These are phyloP conservation scores for Ormyrus pomaceus DNA, from an alignment of 2,888 invertebrate species.

Conservation along the genomic window DNA sequence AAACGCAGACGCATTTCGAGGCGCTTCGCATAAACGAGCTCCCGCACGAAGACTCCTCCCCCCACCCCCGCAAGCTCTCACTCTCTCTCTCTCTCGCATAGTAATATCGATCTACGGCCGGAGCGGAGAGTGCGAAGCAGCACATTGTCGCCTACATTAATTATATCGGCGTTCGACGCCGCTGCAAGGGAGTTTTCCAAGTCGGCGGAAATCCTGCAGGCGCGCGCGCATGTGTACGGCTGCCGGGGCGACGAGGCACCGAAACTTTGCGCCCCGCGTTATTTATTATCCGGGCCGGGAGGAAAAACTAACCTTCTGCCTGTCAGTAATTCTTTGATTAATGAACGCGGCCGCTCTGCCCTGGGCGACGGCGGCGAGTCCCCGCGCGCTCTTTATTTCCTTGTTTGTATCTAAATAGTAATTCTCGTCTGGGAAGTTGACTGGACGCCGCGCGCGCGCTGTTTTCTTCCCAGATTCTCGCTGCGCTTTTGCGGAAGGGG, in stretches of 20 bases:
- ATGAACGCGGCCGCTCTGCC: constrained; percentile 24
- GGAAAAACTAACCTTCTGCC: constrained; percentile 52
- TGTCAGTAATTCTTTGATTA: constrained; percentile 55
- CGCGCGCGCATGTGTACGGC: neutral
- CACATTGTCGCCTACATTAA: constrained; percentile 59
- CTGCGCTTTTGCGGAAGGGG: no score
- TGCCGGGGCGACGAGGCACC: constrained; percentile 15
- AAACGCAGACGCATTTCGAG: no score
- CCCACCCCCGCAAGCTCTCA: neutral
- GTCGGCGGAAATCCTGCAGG: constrained; percentile 19
- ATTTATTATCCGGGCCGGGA: constrained; percentile 47
- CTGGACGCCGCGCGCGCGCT: neutral
- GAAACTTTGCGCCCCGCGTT: constrained; percentile 49
- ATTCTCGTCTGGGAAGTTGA: constrained; percentile 23
- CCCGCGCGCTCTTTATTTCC: constrained; percentile 28
- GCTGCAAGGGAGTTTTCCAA: constrained; percentile 19
- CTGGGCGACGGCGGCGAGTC: neutral
- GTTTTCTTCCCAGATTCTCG: neutral
- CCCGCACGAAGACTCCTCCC: no score
- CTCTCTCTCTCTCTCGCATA: neutral
- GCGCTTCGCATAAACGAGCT: no score
- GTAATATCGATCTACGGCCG: neutral
- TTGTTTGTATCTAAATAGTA: constrained; percentile 42
- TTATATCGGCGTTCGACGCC: constrained; percentile 60
- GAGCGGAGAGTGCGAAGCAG: neutral